Conservation (phyloP, 2,888 invertebrate genomes). For the Meloe dianella region DNA sequence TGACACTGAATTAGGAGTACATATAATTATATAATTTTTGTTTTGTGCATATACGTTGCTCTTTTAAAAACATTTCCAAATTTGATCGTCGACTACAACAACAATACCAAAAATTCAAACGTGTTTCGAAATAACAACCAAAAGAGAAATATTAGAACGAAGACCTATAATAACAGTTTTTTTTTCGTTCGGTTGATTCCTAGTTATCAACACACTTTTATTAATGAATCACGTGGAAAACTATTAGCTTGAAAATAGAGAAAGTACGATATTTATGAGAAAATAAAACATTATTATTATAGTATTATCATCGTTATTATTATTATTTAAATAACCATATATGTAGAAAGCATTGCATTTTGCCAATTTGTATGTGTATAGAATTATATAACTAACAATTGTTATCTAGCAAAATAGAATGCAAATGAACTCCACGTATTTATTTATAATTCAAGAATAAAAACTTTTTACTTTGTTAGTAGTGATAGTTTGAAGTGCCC, state of each 20-base stretch:
- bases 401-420: conserved; percentile 24
- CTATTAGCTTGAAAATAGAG: background rate
- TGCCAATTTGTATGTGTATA: conserved; percentile 20
- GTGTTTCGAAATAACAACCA: background rate
- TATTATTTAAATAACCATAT: background rate
- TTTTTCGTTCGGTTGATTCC: background rate
- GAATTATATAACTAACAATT: conserved; percentile 31
- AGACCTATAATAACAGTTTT: background rate
- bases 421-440: conserved; percentile 25
- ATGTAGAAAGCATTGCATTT: conserved; percentile 7
- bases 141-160: background rate
- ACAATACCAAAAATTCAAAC: background rate
- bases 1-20: conserved; percentile 24
- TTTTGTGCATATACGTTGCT: background rate
- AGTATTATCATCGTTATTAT: background rate
- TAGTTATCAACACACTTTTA: background rate
- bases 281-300: background rate
- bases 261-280: background rate
- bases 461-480: background rate
- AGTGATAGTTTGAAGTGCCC: background rate
- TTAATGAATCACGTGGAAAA: background rate
- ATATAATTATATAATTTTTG: conserved; percentile 16
- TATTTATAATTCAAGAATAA: conserved; percentile 22
- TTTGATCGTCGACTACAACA: background rate
- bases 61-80: background rate